phyloP scores from a whole-genome alignment of 37 sponge, comb jelly and placozoan genomes.

The Crambe crambe region DNA sequence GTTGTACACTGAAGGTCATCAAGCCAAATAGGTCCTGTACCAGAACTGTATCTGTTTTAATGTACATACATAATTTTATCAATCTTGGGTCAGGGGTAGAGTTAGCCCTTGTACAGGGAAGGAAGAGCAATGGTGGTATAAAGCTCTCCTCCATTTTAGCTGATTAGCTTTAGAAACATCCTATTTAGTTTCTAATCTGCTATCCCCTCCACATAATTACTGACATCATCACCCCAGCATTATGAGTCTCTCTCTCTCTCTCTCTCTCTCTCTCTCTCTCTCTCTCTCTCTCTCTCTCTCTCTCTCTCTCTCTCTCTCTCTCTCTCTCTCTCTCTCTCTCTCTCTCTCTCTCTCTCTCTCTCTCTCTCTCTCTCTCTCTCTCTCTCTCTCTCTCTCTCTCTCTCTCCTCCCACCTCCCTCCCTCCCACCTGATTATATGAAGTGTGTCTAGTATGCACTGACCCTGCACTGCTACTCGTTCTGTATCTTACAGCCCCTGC shows the following conservation, averaged over 20 bases:
- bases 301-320: slow-evolving; percentile 17
- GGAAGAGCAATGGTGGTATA: too few species aligned
- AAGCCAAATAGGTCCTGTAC: slow-evolving; percentile 24
- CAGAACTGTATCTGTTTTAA: slow-evolving; percentile 9
- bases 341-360: slow-evolving; percentile 41
- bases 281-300: slow-evolving; percentile 17
- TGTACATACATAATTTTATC: not conserved
- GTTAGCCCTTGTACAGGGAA: too few species aligned
- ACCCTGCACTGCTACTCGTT: slow-evolving; percentile 23
- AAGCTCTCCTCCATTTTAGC: too few species aligned
- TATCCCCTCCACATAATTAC: too few species aligned
- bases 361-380: slow-evolving; percentile 29
- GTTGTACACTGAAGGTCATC: slow-evolving; percentile 16
- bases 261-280: slow-evolving; percentile 18
- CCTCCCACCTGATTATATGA: not conserved
- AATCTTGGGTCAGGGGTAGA: too few species aligned
- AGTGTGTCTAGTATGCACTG: not conserved
- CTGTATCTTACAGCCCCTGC: not conserved
- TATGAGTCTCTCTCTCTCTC: slow-evolving; percentile 24
- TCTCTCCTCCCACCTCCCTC: not conserved
- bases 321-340: slow-evolving; percentile 44
- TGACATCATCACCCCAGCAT: slow-evolving; percentile 24
- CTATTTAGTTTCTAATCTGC: too few species aligned
- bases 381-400: slow-evolving; percentile 5
- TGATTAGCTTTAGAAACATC: too few species aligned